phyloP scores from a whole-genome alignment of 2,797 vertebrate species.

The Scarus forsteni region DNA sequence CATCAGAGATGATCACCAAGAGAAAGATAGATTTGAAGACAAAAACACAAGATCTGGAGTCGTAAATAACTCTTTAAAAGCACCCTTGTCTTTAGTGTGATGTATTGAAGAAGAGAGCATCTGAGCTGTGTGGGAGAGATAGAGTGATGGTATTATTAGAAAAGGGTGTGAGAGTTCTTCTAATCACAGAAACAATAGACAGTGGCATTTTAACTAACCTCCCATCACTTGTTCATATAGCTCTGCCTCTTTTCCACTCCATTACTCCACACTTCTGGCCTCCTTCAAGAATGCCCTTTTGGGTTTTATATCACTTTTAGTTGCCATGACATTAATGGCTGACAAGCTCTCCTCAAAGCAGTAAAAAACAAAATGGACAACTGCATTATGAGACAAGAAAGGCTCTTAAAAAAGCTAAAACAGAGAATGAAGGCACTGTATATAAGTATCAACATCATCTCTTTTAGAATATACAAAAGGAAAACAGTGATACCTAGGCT shows the following conservation, averaged over 20 bases:
- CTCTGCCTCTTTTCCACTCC: constrained; percentile 52
- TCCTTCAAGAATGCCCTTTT: constrained; percentile 31
- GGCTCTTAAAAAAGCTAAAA: neutral
- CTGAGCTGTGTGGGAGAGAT: constrained; percentile 58
- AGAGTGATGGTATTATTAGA: constrained; percentile 61
- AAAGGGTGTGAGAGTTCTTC: constrained; percentile 60
- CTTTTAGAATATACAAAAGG: neutral
- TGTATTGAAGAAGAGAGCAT: constrained; percentile 56
- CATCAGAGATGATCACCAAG: constrained; percentile 63
- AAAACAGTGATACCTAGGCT: too few relatives aligned
- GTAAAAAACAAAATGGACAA: constrained; percentile 13
- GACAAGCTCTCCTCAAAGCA: constrained; percentile 30
- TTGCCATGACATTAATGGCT: constrained; percentile 25
- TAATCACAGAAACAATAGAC: constrained; percentile 55
- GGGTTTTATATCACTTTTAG: constrained; percentile 49
- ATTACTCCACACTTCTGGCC: constrained; percentile 44
- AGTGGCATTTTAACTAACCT: constrained; percentile 55
- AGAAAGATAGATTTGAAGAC: constrained; percentile 47
- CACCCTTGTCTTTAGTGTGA: constrained; percentile 61
- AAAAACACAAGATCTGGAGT: constrained; percentile 48
- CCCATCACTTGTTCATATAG: constrained; percentile 47
- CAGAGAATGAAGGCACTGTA: neutral
- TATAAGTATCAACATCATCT: neutral
- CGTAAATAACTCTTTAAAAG: constrained; percentile 77
- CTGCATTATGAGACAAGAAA: neutral